Base-by-base conservation (phyloP, 2,797 vertebrate genomes). In the Etheostoma nigrum region DNA sequence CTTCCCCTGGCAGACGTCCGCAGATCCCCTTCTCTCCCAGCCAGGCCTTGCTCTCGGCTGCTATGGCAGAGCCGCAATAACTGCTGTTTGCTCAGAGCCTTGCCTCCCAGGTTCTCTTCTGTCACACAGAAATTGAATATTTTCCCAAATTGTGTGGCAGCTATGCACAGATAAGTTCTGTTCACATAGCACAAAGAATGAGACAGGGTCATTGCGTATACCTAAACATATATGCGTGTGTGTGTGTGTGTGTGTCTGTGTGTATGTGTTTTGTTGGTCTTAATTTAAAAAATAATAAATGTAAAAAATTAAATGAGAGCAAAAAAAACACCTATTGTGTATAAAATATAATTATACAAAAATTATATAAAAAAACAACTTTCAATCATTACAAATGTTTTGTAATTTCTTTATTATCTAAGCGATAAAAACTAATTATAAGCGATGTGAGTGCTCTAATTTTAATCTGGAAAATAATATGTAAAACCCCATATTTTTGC, bases 1-100 rank as follows among this genome's bases (percentile, higher is more conserved):
- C 92, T 89, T 94, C 92, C 93, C 92, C 90, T 92, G 94, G 94
- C 94, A 94, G 94, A 93, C 92, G 89, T 91, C 92, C 85, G 93
- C 90, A 93, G 91, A 94, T 91, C 86, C 88, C 89, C 81, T 87
- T 89, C 89, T 88, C 88, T 82, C 89, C 75, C 91, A 87, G 88
- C 85, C 83, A 90, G 90, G 87, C 91, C 91, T 86, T 66, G 87
- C 89, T 93, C 90, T 92, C 80, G 79, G 82, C 91, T 92, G 90
- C 89, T 85, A 91, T 88, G 87, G 88, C 91, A 85, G 86, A 91
- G 91, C 85, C 69, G 91, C 92, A 94, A 93, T 91, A 93, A 93
- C 89, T 86, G 91, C 87, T 93, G 93, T 95, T 95, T 95, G 93
- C 94, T 94, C 59, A 93, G 84, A 93, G 92, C 91, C 90, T 91